These are phyloP conservation scores for Stenotaenia linearis DNA, from an alignment of 2,888 invertebrate genomes.

Conservation along the genomic window DNA sequence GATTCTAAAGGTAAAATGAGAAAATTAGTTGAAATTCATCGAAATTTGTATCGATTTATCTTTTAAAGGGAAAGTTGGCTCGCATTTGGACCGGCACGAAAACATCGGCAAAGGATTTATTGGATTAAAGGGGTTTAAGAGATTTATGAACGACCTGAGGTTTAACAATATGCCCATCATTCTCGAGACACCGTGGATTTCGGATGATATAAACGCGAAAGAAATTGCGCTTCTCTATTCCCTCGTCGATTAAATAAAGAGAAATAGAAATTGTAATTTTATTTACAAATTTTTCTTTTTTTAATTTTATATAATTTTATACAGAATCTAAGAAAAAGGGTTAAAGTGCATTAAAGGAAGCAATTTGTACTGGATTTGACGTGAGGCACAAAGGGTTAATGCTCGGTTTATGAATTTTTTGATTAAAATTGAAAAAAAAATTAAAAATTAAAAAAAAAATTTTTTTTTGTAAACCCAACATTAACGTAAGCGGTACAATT, in stretches of 20 bases:
- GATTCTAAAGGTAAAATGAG: constrained; percentile 49
- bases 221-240: constrained; percentile 38
- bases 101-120: constrained; percentile 51
- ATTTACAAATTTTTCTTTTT: neutral
- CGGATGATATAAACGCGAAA: constrained; percentile 38
- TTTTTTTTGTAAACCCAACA: too few relatives aligned
- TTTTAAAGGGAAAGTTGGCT: constrained; percentile 46
- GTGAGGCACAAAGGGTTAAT: too few relatives aligned
- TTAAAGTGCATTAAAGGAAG: too few relatives aligned
- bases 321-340: too few relatives aligned
- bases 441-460: too few relatives aligned
- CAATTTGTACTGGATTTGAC: too few relatives aligned
- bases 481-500: too few relatives aligned
- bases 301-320: neutral
- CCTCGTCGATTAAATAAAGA: neutral
- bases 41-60: neutral
- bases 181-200: constrained; percentile 39
- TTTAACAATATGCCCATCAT: constrained; percentile 41
- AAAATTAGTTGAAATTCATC: neutral
- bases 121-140: constrained; percentile 46
- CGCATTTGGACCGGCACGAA: constrained; percentile 50
- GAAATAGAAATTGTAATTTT: neutral
- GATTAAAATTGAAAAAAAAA: too few relatives aligned
- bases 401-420: too few relatives aligned
- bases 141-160: constrained; percentile 47